Evolutionary conservation across 2,113 vertebrate species (phyloP), one percentile per base, ranked within the genome.

Genomic region (Rhea americana): DNA sequence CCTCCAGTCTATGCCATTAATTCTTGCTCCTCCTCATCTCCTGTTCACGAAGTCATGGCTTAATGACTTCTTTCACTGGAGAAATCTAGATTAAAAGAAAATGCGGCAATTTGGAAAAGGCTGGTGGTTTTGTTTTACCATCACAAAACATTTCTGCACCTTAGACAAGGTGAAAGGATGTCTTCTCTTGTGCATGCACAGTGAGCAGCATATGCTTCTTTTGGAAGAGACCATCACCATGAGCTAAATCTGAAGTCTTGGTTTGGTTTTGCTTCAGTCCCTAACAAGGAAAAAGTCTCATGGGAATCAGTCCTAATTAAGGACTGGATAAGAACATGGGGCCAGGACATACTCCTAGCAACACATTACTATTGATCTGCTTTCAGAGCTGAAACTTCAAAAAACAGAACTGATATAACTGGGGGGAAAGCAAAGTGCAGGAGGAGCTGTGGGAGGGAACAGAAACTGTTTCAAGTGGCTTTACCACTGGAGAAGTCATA

Each of bases 331-430:
- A 80, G 28, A 39, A 87, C 30, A 82, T 17, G 16, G 18, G 37
- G 5, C 17, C 9, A 56, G 72, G 43, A 74, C 11, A 1, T 20
- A 28, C 21, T 50, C 30, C 76, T 26, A 70, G 7, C 24, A 84
- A 63, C 16, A 37, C 0, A 0, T 20, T 62, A 37, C n/a, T 75
- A n/a, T 16, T 30, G 9, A 37, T 17, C 2, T 2, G 7, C 13
- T 53, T 81, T 91, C 55, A 81, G 16, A 41, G 25, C 22, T 39
- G n/a, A 75, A 32, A 58, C 55, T 58, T 58, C 13, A 67, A 77
- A 80, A 22, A 24, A 8, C 25, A 71, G 24, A 83, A 65, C 4
- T 41, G 55, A 4, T 50, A n/a, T 18, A 26, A 11, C 26, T 61
- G 43, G 71, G 7, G 7, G 9, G 10, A 77, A 75, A 47, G 14